A percentile compares a stretch with the other conserved stretches of the same genome.
Evolutionary conservation across 2,113 vertebrate genomes (phyloP).

Genomic region (Bubo blakistoni): DNA sequence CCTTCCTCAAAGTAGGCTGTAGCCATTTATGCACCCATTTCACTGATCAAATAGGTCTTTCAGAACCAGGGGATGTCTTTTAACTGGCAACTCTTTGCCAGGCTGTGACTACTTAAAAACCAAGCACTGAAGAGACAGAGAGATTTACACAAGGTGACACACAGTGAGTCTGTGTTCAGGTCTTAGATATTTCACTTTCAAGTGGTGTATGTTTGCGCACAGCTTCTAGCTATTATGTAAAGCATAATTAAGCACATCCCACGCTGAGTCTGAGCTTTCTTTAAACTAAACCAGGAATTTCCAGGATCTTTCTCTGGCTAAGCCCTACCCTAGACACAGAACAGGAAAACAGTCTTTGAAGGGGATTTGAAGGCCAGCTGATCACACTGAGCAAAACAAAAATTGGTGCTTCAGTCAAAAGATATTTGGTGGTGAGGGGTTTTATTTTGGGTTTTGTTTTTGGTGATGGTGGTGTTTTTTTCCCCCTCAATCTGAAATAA

Average conservation of each 20-base stretch:
- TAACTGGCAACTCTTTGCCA: neutral
- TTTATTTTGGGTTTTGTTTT: neutral
- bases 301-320: neutral
- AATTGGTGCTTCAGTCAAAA: neutral
- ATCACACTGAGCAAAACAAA: neutral
- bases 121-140: neutral
- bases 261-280: neutral
- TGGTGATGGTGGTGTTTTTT: rapidly evolving
- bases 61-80: neutral
- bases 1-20: neutral
- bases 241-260: neutral
- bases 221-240: neutral
- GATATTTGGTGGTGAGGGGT: rapidly evolving
- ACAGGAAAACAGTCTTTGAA: neutral
- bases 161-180: neutral
- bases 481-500: rapidly evolving
- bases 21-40: neutral
- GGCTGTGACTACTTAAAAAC: neutral
- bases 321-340: neutral
- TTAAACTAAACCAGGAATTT: neutral
- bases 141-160: neutral
- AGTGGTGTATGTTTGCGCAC: rapidly evolving
- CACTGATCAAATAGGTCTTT: neutral
- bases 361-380: neutral
- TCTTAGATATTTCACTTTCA: neutral